These are phyloP conservation scores for Allobates femoralis DNA, from an alignment of 2,797 vertebrate species.

Conservation along the genomic window DNA sequence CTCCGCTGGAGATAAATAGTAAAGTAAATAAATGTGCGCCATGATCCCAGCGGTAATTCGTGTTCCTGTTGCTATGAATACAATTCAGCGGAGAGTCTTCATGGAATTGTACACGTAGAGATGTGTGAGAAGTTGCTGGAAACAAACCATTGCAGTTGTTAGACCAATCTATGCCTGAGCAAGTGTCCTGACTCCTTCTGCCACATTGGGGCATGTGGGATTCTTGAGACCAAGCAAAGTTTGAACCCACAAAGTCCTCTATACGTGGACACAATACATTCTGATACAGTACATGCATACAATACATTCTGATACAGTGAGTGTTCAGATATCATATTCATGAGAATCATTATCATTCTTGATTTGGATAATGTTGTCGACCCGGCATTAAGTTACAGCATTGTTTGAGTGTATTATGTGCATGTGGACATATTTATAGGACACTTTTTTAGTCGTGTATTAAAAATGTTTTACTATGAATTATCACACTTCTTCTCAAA, in stretches of 20 bases:
- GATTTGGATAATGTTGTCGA: not conserved
- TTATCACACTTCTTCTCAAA: too few relatives aligned
- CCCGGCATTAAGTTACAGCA: too few relatives aligned
- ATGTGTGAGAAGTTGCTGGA: not conserved
- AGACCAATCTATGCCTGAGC: not conserved
- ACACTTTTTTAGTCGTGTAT: too few relatives aligned
- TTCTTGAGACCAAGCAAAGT: not conserved
- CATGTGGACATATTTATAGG: too few relatives aligned
- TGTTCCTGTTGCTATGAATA: conserved; percentile 55
- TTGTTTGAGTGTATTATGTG: too few relatives aligned
- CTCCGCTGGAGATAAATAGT: conserved; percentile 45
- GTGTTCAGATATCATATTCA: too few relatives aligned
- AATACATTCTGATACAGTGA: not conserved
- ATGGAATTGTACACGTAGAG: conserved; percentile 26
- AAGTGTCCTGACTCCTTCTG: not conserved
- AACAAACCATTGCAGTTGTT: not conserved
- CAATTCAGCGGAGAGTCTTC: conserved; percentile 45
- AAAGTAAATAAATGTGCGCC: conserved; percentile 46
- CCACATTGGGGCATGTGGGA: not conserved
- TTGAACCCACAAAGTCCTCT: not conserved
- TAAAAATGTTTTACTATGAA: too few relatives aligned
- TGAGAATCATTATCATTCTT: too few relatives aligned
- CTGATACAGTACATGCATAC: not conserved
- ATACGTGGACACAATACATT: not conserved
- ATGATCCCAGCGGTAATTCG: conserved; percentile 37